Evolutionary conservation across 2,888 invertebrate genomes (phyloP).

Genomic region (Cryptocephalus moraei): DNA sequence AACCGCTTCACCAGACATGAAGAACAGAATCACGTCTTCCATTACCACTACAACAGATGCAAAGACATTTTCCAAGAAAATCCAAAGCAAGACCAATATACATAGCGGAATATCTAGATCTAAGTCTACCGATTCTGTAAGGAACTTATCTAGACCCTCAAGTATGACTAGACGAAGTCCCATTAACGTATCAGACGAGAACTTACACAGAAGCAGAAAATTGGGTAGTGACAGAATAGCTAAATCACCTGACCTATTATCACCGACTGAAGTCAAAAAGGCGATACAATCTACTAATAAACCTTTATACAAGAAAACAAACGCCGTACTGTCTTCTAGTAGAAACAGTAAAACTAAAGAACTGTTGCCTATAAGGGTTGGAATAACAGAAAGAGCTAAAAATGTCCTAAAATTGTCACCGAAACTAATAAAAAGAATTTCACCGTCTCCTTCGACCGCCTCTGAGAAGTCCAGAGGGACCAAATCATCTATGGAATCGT

Average conservation of each 20-base stretch:
- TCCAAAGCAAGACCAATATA: constrained; percentile 29
- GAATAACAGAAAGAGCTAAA: constrained; percentile 31
- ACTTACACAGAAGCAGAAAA: constrained; percentile 30
- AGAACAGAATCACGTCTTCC: constrained; percentile 32
- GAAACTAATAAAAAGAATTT: constrained; percentile 14
- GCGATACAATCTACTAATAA: constrained; percentile 30
- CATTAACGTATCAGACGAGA: constrained; percentile 3
- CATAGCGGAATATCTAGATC: constrained; percentile 11
- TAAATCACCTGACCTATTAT: constrained; percentile 46
- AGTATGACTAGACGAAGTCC: constrained; percentile 15
- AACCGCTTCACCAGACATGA: constrained; percentile 29
- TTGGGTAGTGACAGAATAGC: constrained; percentile 44
- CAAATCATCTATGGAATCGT: constrained; percentile 27
- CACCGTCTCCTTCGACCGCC: constrained; percentile 20
- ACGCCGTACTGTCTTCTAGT: constrained; percentile 33
- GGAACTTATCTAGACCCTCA: constrained; percentile 8
- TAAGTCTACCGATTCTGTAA: constrained; percentile 13
- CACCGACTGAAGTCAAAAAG: constrained; percentile 48
- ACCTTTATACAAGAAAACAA: constrained; percentile 36
- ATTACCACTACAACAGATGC: constrained; percentile 32
- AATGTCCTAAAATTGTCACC: constrained; percentile 19
- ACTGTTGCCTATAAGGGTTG: constrained; percentile 36
- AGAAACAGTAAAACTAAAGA: constrained; percentile 23
- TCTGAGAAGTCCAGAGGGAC: constrained; percentile 22
- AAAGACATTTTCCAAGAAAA: constrained; percentile 37